phyloP scores from a whole-genome alignment of 2,888 invertebrate species.

The Quadroppia sp. region DNA sequence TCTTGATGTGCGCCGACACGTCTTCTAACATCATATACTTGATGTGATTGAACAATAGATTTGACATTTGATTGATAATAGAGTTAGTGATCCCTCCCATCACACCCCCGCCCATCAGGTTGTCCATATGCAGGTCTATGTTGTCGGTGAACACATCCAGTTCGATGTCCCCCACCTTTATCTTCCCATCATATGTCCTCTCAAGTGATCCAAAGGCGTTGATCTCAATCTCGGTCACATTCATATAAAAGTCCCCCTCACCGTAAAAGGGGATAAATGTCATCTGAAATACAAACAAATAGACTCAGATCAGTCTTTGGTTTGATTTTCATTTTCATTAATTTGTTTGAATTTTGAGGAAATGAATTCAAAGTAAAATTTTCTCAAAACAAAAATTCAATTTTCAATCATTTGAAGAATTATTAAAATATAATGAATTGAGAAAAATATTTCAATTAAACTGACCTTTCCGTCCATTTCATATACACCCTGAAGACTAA shows the following conservation, averaged over 20 bases:
- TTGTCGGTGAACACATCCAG: constrained; percentile 72
- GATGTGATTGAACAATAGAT: constrained; percentile 76
- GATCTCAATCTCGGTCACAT: constrained; percentile 66
- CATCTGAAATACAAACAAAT: constrained; percentile 53
- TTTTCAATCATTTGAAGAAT: too few relatives aligned
- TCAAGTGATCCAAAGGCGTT: constrained; percentile 66
- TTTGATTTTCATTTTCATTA: too few relatives aligned
- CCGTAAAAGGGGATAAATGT: constrained; percentile 66
- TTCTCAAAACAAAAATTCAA: too few relatives aligned
- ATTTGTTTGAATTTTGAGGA: too few relatives aligned
- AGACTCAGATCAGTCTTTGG: too few relatives aligned
- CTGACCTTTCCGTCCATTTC: constrained; percentile 52
- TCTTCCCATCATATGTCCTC: constrained; percentile 68
- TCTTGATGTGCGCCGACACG: constrained; percentile 68
- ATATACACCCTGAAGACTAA: constrained; percentile 63
- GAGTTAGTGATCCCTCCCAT: constrained; percentile 60
- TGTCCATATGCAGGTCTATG: constrained; percentile 75
- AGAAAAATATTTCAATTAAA: not conserved
- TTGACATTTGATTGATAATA: constrained; percentile 72
- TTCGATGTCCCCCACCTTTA: constrained; percentile 70
- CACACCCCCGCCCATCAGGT: constrained; percentile 62
- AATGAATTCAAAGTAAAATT: too few relatives aligned
- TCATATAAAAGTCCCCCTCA: constrained; percentile 71
- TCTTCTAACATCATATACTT: constrained; percentile 71
- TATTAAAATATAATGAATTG: too few relatives aligned